These are phyloP conservation scores for Parnassius glacialis DNA, from an alignment of 2,888 invertebrate species.

Conservation along the genomic window DNA sequence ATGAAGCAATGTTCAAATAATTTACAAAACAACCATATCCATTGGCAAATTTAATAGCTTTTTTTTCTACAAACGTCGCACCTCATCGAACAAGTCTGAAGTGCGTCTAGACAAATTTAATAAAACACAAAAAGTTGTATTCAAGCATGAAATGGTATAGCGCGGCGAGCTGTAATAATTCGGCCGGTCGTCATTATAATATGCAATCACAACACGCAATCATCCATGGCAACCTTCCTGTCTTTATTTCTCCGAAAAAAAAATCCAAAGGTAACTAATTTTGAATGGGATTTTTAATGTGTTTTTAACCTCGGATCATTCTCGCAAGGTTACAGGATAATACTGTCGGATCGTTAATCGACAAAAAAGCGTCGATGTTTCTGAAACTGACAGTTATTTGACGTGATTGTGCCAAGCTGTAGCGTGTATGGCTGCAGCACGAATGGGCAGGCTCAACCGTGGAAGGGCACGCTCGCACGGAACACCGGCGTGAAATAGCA, in stretches of 20 bases:
- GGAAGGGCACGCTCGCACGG: too few relatives aligned
- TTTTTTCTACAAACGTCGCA: slow-evolving; percentile 1
- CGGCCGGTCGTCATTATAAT: slow-evolving; percentile 1
- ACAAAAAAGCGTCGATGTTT: too few relatives aligned
- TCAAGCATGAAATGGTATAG: slow-evolving; percentile 20
- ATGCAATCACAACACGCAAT: slow-evolving; percentile 16
- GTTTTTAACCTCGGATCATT: slow-evolving; percentile 20
- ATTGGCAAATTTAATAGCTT: background rate
- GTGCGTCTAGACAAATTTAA: slow-evolving; percentile 13
- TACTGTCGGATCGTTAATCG: background rate
- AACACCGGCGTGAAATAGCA: too few relatives aligned
- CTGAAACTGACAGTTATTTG: too few relatives aligned
- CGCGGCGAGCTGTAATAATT: background rate
- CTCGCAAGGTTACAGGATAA: slow-evolving; percentile 9
- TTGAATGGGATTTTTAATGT: slow-evolving; percentile 23
- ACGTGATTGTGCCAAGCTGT: too few relatives aligned
- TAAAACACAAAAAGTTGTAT: slow-evolving; percentile 18
- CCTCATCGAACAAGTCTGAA: slow-evolving; percentile 4
- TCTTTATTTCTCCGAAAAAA: slow-evolving; percentile 20
- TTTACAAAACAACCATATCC: too few relatives aligned
- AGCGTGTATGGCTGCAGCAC: too few relatives aligned
- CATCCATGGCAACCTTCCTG: slow-evolving; percentile 19
- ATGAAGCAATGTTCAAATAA: too few relatives aligned
- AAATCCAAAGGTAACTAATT: slow-evolving; percentile 7
- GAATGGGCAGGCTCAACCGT: too few relatives aligned